Evolutionary conservation across 2,797 vertebrate genomes (phyloP), one percentile per base, ranked within the genome.

Genomic region (Fundulus diaphanus): DNA sequence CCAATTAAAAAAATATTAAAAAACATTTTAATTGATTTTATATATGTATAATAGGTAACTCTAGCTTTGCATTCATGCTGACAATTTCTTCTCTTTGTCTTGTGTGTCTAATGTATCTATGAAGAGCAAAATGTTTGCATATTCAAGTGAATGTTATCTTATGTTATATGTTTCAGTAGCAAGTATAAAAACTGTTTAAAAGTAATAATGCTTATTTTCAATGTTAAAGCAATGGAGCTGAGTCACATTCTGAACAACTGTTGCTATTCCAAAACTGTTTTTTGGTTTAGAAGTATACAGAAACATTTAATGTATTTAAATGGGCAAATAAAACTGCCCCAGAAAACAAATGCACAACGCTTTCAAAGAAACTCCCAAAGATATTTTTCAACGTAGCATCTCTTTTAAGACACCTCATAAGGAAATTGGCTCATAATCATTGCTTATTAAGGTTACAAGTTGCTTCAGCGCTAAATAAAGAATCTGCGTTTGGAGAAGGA

Each of bases 401-500:
- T 22, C 11, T 48, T 68, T 29, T 46, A 20, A 69, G 18, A 3
- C 9, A 44, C 31, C n/a, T 56, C 16, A 24, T 56, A 22, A 79
- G 59, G 77, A 80, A 81, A 74, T 51, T 70, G 85, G 83, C 77
- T 75, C 69, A 18, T 74, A n/a, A 87, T 70, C 70, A 54, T 86
- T 90, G 85, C 79, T 85, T 44, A 66, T 73, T 8, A 2, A 77
- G 69, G 49, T 70, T 87, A 72, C 49, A 76, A 79, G 51, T 78
- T 44, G 48, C 68, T 65, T 76, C 44, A 57, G 59, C 66, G 16
- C n/a, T 40, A 70, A n/a, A 70, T 48, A 79, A 11, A 73, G 52
- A 44, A 24, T 82, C 11, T 82, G 77, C 65, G 78, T 79, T 80
- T 79, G 77, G 80, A 89, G 87, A 88, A 46, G 83, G 89, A 91